Conservation (phyloP, 2,797 vertebrate genomes). For the Sardinella longiceps region DNA sequence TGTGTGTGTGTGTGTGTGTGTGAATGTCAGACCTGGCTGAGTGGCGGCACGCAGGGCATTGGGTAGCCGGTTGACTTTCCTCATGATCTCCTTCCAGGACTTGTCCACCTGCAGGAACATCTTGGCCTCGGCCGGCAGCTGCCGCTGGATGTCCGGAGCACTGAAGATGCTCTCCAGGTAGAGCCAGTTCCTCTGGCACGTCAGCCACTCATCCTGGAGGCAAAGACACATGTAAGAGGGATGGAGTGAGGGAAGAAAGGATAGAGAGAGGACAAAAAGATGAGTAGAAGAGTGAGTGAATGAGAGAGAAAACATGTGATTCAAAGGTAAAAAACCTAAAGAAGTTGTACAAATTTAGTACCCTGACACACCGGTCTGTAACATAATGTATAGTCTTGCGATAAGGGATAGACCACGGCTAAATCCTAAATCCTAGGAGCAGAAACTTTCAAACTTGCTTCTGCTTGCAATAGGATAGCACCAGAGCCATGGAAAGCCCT, state of each 20-base stretch:
- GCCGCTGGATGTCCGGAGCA: conserved; percentile 82
- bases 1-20: conserved; percentile 2
- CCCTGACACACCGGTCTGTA: too few species aligned
- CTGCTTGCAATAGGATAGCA: too few species aligned
- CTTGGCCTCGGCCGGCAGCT: conserved; percentile 82
- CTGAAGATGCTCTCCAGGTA: conserved; percentile 87
- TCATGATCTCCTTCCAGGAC: conserved; percentile 86
- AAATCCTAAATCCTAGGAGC: too few species aligned
- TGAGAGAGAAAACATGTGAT: too few species aligned
- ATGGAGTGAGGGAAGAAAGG: not conserved
- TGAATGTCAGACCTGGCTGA: conserved; percentile 72
- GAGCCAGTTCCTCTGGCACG: conserved; percentile 84
- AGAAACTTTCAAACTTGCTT: too few species aligned
- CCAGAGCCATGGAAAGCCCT: too few species aligned
- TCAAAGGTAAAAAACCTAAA: too few species aligned
- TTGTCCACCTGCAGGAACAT: conserved; percentile 87
- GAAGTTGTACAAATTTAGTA: too few species aligned
- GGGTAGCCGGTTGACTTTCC: conserved; percentile 78
- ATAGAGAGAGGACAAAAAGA: not conserved
- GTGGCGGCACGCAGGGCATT: conserved; percentile 79
- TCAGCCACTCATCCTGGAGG: conserved; percentile 82
- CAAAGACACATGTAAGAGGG: not conserved
- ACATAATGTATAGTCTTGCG: too few species aligned
- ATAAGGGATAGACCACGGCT: too few species aligned
- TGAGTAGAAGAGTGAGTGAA: not conserved